phyloP scores from a whole-genome alignment of 2,797 vertebrate species.

The Poeciliopsis infans region DNA sequence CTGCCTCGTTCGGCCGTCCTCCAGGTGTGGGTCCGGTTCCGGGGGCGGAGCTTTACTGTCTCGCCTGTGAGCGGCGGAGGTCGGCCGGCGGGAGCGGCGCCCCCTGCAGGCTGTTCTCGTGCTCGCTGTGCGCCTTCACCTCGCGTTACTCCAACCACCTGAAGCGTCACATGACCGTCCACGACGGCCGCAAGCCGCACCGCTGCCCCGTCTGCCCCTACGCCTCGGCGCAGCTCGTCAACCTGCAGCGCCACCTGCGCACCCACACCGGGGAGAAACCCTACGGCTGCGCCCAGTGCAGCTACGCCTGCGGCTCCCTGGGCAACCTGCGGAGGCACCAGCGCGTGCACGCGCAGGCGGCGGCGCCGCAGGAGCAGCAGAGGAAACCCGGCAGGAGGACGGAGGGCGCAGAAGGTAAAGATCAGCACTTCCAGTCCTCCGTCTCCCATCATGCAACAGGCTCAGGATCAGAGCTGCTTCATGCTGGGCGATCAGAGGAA shows the following conservation, averaged over 20 bases:
- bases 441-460: background rate
- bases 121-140: constrained; percentile 92
- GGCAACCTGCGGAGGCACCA: constrained; percentile 96
- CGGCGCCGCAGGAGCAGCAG: constrained; percentile 81
- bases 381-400: constrained; percentile 37
- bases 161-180: constrained; percentile 96
- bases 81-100: background rate
- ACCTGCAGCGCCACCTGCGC: constrained; percentile 93
- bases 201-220: constrained; percentile 91
- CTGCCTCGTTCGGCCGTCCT: background rate
- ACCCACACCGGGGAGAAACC: constrained; percentile 97
- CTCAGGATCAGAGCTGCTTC: too few relatives aligned
- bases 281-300: constrained; percentile 89
- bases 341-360: constrained; percentile 89
- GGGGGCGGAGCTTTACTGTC: constrained; percentile 75
- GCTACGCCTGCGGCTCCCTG: constrained; percentile 94
- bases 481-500: constrained; percentile 33
- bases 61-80: constrained; percentile 68
- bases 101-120: constrained; percentile 84
- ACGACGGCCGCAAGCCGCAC: constrained; percentile 96
- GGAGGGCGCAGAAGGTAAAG: constrained; percentile 35
- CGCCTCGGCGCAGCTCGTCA: constrained; percentile 94
- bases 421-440: background rate
- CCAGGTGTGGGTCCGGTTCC: constrained; percentile 79
- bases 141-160: constrained; percentile 98